phyloP scores from a whole-genome alignment of 1,140 invertebrate species.

The Pseudoatta argentina region DNA sequence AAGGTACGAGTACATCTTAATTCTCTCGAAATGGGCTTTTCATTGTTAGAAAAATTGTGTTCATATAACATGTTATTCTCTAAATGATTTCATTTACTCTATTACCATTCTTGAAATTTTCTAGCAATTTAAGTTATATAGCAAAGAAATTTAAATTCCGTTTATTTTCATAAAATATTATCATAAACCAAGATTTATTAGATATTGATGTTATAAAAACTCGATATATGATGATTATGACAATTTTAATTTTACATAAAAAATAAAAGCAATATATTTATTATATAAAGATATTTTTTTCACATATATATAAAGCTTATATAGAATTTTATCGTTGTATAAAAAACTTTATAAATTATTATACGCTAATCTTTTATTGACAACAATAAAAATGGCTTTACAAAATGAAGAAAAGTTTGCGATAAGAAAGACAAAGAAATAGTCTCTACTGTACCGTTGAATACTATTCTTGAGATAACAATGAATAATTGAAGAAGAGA shows the following conservation, averaged over 20 bases:
- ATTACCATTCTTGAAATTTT: not conserved
- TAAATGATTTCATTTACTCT: not conserved
- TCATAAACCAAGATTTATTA: not conserved
- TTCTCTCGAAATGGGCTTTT: not conserved
- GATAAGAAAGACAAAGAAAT: slow-evolving; percentile 20
- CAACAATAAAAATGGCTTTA: slow-evolving; percentile 15
- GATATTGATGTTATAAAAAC: not conserved
- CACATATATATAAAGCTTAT: too few relatives aligned
- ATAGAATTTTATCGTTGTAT: too few relatives aligned
- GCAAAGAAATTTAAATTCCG: not conserved
- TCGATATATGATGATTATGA: not conserved
- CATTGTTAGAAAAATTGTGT: slow-evolving; percentile 12
- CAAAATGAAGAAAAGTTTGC: not conserved
- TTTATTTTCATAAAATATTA: not conserved
- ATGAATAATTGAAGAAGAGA: slow-evolving; percentile 63
- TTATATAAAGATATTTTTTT: not conserved
- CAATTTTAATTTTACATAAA: slow-evolving; percentile 12
- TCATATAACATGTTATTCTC: not conserved
- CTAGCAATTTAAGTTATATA: not conserved
- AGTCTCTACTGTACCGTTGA: not conserved
- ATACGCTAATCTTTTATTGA: not conserved
- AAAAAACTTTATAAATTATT: not conserved
- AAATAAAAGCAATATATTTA: not conserved
- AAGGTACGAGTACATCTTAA: slow-evolving; percentile 1
- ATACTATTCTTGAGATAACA: slow-evolving; percentile 11